Percentiles rank a stretch among this genome's conserved stretches.
These are phyloP conservation scores for Sceliomorpha sp. DNA, from an alignment of 2,888 invertebrate species.

Conservation along the genomic window DNA sequence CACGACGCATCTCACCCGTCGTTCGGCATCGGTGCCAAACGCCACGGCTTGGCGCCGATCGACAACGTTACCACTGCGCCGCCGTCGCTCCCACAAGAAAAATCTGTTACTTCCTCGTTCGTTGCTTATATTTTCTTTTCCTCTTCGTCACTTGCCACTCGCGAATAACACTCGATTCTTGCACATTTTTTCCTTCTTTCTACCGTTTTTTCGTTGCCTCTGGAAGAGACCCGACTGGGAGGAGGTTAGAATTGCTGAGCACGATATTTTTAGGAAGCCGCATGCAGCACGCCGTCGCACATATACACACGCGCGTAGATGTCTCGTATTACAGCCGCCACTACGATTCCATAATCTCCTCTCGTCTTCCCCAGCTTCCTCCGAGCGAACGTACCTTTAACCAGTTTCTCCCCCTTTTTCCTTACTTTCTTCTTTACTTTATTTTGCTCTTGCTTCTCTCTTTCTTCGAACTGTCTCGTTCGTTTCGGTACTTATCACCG, in stretches of 20 bases:
- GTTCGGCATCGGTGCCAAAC: too few relatives aligned
- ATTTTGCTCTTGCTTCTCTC: too few relatives aligned
- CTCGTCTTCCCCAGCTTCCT: constrained; percentile 28
- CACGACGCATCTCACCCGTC: too few relatives aligned
- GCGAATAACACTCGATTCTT: constrained; percentile 25
- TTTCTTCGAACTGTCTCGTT: too few relatives aligned
- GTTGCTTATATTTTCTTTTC: neutral
- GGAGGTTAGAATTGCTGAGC: constrained; percentile 54
- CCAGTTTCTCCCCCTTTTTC: too few relatives aligned
- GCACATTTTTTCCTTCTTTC: constrained; percentile 2
- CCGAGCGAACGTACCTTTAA: constrained; percentile 1
- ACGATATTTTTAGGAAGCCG: constrained; percentile 59
- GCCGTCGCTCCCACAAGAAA: too few relatives aligned
- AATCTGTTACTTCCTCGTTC: too few relatives aligned
- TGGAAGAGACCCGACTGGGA: neutral
- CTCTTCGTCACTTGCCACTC: constrained; percentile 31
- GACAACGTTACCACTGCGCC: too few relatives aligned
- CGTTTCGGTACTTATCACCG: too few relatives aligned
- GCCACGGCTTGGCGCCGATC: too few relatives aligned
- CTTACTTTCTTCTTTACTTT: too few relatives aligned
- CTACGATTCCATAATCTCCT: constrained; percentile 57
- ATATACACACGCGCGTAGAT: constrained; percentile 12
- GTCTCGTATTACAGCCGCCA: constrained; percentile 60
- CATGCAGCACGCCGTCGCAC: constrained; percentile 46
- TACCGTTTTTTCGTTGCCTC: neutral